Evolutionary conservation across 2,888 invertebrate species (phyloP).

Genomic region (Allolobophora icterica): DNA sequence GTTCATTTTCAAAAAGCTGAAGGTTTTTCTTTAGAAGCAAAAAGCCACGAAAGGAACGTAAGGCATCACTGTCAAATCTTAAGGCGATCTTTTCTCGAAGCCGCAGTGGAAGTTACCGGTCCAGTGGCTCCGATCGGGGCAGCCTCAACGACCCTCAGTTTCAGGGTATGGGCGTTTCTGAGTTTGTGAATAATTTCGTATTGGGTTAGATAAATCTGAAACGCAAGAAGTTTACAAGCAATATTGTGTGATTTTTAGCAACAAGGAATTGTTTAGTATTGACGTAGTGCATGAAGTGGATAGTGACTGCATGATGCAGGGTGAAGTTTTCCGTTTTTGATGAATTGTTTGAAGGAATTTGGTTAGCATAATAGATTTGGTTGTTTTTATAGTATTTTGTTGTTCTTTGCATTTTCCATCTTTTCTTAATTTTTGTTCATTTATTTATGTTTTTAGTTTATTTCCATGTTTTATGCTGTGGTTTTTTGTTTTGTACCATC

Average conservation of each 20-base stretch:
- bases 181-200: not conserved
- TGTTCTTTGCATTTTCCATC: not conserved
- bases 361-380: not conserved
- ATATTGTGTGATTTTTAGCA: not conserved
- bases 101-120: constrained; percentile 23
- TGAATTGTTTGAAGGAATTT: too few species aligned
- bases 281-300: not conserved
- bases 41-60: constrained; percentile 18
- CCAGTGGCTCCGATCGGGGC: not conserved
- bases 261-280: not conserved
- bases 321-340: not conserved
- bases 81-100: constrained; percentile 20
- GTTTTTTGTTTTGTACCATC: not conserved
- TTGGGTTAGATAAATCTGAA: not conserved
- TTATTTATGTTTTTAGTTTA: not conserved
- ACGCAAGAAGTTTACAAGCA: not conserved
- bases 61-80: not conserved
- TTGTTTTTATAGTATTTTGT: not conserved
- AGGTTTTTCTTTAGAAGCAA: not conserved
- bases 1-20: too few species aligned
- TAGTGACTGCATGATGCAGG: not conserved
- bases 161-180: not conserved
- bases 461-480: not conserved
- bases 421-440: not conserved
- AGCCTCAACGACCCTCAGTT: not conserved